Percentiles rank a stretch among this genome's conserved stretches.
These are phyloP conservation scores for Scelioninae gen. 1 DNA, from an alignment of 2,888 invertebrate species.

Conservation along the genomic window DNA sequence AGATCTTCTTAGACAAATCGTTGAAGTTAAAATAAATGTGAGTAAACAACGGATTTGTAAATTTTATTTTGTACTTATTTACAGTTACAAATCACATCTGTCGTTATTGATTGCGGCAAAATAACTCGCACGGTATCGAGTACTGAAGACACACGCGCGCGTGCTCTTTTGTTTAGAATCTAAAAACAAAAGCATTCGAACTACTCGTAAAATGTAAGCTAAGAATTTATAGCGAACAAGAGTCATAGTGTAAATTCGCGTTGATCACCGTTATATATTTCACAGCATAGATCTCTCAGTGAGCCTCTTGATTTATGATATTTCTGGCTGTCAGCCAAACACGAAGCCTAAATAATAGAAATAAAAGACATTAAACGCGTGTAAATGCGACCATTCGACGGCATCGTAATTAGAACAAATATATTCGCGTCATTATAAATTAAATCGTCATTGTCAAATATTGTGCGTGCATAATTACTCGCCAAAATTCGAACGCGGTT, in stretches of 20 bases:
- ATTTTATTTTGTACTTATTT: background rate
- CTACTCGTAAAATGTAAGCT: conserved; percentile 36
- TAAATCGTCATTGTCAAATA: conserved; percentile 14
- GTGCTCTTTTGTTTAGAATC: conserved; percentile 10
- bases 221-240: conserved; percentile 58
- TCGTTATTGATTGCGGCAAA: conserved; percentile 9
- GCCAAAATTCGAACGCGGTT: background rate
- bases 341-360: conserved; percentile 20
- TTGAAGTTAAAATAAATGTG: background rate
- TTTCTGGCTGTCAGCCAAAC: conserved; percentile 50
- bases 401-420: conserved; percentile 35
- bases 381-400: conserved; percentile 25
- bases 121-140: conserved; percentile 3
- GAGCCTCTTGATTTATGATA: conserved; percentile 53
- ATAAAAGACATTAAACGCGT: conserved; percentile 37
- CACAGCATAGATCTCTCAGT: conserved; percentile 27
- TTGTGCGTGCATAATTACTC: conserved; percentile 5
- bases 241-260: conserved; percentile 50
- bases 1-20: too few species aligned
- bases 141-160: background rate
- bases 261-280: conserved; percentile 34
- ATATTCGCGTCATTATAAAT: conserved; percentile 29
- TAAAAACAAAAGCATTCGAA: conserved; percentile 23
- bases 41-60: too few species aligned
- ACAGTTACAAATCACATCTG: background rate